Base-by-base conservation (phyloP, 2,113 vertebrate genomes). In the Oriolus oriolus region DNA sequence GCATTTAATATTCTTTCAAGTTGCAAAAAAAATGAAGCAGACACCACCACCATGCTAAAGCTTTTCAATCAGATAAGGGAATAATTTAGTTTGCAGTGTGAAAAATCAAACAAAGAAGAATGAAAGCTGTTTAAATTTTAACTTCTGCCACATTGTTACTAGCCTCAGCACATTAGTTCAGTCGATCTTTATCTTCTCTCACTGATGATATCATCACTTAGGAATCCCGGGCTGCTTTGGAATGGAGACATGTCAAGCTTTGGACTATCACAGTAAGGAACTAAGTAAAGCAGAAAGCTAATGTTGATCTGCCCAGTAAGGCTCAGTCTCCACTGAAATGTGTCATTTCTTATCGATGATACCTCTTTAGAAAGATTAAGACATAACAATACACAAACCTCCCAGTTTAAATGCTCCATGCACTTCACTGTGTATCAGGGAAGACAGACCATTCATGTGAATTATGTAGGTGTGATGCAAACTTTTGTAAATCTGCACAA, bases 61-160 rank as follows among this genome's bases (percentile, higher is more conserved):
- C 59, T 74, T 42, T 93, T 93, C 44, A 26, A 93, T 95, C 87
- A 88, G 93, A 90, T 95, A 95, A 77, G 54, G 42, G 81, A 87
- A 87, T 85, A 79, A 93, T 91, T 95, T 52, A 81, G 81, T 81
- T 90, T 86, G 42, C 71, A 89, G 80, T 41, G 68, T 89, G 82
- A 96, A 97, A 96, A 97, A 96, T 89, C 87, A 92, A 97, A 92
- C 87, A 91, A 93, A 94, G 95, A 74, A 87, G 87, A 94, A 93
- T 33, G 81, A 87, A 93, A 83, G 77, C 89, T 89, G 64, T 95
- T 94, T 88, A 96, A 91, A 96, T 95, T 96, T 97, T 70, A 96
- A 90, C 90, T 90, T 93, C 86, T 96, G 82, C 56, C 93, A 92
- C 93, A 96, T 60, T 95, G 87, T 92, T 93, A 74, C 47, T 54